phyloP scores from a whole-genome alignment of 2,797 vertebrate species.

The Hephaestus fuliginosus region DNA sequence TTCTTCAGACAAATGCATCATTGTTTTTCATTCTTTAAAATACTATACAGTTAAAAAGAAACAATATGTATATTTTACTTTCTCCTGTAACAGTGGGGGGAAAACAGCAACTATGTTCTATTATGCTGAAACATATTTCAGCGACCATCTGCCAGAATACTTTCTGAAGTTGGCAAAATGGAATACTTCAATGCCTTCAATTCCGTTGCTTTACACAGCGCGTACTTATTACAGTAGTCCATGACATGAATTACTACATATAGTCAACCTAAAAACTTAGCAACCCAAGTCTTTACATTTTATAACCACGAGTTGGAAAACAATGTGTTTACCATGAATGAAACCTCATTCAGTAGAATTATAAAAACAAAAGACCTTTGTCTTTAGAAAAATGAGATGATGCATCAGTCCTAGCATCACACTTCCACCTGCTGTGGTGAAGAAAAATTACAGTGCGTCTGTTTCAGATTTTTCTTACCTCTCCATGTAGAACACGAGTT shows the following conservation, averaged over 20 bases:
- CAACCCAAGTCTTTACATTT: conserved; percentile 81
- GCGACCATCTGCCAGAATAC: conserved; percentile 81
- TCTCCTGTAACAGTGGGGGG: conserved; percentile 87
- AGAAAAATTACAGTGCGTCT: conserved; percentile 83
- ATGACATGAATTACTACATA: conserved; percentile 87
- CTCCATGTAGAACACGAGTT: conserved; percentile 48
- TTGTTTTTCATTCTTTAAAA: conserved; percentile 88
- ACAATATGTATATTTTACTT: conserved; percentile 82
- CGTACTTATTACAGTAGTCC: conserved; percentile 88
- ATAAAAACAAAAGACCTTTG: conserved; percentile 70
- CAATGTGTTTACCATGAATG: conserved; percentile 76
- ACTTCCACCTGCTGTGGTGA: conserved; percentile 78
- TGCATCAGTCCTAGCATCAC: conserved; percentile 76
- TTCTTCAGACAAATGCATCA: conserved; percentile 88
- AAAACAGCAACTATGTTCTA: conserved; percentile 81
- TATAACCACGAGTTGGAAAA: conserved; percentile 79
- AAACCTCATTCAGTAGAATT: conserved; percentile 79
- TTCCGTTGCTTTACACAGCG: conserved; percentile 84
- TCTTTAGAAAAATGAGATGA: conserved; percentile 78
- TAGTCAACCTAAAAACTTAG: conserved; percentile 75
- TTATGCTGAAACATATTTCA: conserved; percentile 76
- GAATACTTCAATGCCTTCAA: conserved; percentile 80
- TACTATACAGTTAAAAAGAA: conserved; percentile 91
- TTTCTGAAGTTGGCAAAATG: conserved; percentile 79
- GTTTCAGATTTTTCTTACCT: conserved; percentile 57